phyloP scores from a whole-genome alignment of 1,140 invertebrate species.

The Lucilia sericata region DNA sequence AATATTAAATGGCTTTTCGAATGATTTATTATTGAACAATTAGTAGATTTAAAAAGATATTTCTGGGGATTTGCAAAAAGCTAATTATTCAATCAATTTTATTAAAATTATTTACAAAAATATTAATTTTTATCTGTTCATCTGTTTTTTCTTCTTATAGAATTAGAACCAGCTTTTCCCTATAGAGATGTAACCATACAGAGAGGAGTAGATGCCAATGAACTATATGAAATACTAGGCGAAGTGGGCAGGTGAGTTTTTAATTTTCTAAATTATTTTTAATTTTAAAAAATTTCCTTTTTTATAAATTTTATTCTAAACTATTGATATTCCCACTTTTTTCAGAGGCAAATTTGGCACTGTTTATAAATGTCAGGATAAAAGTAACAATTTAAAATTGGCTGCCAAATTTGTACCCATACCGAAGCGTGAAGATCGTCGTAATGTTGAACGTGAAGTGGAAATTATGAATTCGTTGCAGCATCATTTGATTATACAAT shows the following conservation, averaged over 20 bases:
- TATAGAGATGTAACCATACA: slow-evolving; percentile 84
- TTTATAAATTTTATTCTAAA: slow-evolving; percentile 18
- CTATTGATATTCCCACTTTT: slow-evolving; percentile 6
- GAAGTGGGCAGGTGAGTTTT: slow-evolving; percentile 81
- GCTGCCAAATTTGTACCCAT: slow-evolving; percentile 95
- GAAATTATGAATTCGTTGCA: slow-evolving; percentile 95
- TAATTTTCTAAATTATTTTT: too few relatives aligned
- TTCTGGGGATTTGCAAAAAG: slow-evolving; percentile 30
- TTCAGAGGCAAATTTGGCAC: slow-evolving; percentile 97
- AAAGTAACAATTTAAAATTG: slow-evolving; percentile 80
- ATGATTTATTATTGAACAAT: slow-evolving; percentile 37
- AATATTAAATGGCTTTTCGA: not conserved
- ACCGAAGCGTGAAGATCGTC: slow-evolving; percentile 84
- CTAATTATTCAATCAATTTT: slow-evolving; percentile 40
- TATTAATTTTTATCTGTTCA: not conserved
- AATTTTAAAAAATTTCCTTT: not conserved
- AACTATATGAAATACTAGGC: slow-evolving; percentile 82
- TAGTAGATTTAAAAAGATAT: slow-evolving; percentile 41
- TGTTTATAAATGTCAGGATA: slow-evolving; percentile 92
- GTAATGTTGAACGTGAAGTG: slow-evolving; percentile 94
- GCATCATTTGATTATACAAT: slow-evolving; percentile 93
- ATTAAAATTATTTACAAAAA: not conserved
- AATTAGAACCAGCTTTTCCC: slow-evolving; percentile 85
- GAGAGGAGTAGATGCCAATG: slow-evolving; percentile 81
- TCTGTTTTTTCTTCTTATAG: slow-evolving; percentile 68